Conservation (phyloP, 2,113 vertebrate genomes). For the Choloepus hoffmanni region DNA sequence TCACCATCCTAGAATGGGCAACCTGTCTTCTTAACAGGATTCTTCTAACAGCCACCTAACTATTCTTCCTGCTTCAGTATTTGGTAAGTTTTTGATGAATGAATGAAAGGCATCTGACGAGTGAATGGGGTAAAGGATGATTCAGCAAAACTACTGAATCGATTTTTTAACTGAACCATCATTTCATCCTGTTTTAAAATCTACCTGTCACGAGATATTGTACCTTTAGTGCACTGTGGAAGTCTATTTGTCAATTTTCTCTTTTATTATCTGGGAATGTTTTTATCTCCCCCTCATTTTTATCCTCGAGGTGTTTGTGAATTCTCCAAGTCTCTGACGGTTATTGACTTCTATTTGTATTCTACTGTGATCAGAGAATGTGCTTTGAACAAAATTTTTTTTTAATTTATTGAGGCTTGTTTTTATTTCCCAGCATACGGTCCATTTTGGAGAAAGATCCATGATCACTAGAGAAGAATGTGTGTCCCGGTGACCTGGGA, state of each 20-base stretch:
- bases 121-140: neutral
- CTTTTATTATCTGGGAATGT: neutral
- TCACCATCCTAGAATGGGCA: neutral
- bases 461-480: too few species aligned
- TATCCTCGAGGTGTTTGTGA: too few species aligned
- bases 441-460: too few species aligned
- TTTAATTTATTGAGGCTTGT: too few species aligned
- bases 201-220: neutral
- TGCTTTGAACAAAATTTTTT: too few species aligned
- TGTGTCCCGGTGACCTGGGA: too few species aligned
- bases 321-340: too few species aligned
- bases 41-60: neutral
- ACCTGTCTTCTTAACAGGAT: neutral
- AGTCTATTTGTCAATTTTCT: neutral
- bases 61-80: neutral
- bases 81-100: conserved; percentile 24
- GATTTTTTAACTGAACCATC: neutral
- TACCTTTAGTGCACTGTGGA: neutral
- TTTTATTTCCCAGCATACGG: too few species aligned
- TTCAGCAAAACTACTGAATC: neutral
- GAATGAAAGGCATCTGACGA: neutral
- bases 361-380: too few species aligned
- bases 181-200: neutral
- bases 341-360: too few species aligned
- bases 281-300: too few species aligned